These are phyloP conservation scores for Dreissena rostriformis DNA, from an alignment of 1,140 invertebrate species.

Conservation along the genomic window DNA sequence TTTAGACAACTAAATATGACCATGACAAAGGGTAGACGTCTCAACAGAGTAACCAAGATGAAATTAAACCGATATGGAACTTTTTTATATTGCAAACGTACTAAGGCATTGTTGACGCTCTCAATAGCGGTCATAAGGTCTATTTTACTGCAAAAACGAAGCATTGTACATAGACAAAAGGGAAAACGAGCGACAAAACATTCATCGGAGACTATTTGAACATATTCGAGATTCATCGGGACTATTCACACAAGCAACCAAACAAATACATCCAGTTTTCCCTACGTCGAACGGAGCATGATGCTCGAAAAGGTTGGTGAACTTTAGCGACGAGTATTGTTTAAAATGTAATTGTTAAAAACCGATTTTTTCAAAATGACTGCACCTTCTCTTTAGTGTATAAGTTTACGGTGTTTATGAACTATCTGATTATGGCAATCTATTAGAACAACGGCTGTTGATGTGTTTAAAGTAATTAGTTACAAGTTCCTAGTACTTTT, in stretches of 20 bases:
- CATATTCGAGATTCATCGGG: conserved; percentile 54
- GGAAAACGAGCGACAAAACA: conserved; percentile 28
- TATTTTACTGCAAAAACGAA: conserved; percentile 57
- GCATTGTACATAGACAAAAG: conserved; percentile 37
- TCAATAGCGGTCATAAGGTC: conserved; percentile 56
- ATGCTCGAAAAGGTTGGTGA: conserved; percentile 20
- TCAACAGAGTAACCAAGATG: not conserved
- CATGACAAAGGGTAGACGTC: not conserved
- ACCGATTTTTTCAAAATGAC: not conserved
- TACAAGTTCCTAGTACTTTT: too few relatives aligned
- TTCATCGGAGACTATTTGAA: conserved; percentile 60
- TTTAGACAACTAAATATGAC: too few relatives aligned
- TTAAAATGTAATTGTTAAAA: too few relatives aligned
- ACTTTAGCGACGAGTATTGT: too few relatives aligned
- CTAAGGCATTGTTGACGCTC: conserved; percentile 50
- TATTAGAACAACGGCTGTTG: too few relatives aligned
- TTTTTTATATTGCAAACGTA: conserved; percentile 54
- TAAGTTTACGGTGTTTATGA: not conserved
- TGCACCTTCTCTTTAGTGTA: too few relatives aligned
- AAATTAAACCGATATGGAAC: conserved; percentile 53
- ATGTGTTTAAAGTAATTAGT: too few relatives aligned
- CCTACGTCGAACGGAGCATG: conserved; percentile 15
- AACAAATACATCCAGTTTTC: conserved; percentile 50
- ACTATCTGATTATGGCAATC: too few relatives aligned
- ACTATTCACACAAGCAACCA: conserved; percentile 25